These are phyloP conservation scores for Chrysolophus pictus DNA, from an alignment of 2,797 vertebrate genomes.

Conservation along the genomic window DNA sequence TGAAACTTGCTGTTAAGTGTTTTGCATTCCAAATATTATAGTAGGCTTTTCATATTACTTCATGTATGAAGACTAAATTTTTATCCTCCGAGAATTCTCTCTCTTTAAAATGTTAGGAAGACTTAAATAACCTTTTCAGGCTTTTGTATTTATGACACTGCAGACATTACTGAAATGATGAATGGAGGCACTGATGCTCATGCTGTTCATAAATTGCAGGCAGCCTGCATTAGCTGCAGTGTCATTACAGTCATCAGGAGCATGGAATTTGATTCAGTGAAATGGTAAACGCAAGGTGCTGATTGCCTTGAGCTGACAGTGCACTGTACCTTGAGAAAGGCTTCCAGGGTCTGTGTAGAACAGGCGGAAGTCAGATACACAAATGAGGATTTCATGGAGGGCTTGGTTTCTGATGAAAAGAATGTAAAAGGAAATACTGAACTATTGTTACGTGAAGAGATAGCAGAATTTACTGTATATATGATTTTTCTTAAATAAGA, in stretches of 20 bases:
- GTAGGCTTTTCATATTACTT: background rate
- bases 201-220: slow-evolving; percentile 27
- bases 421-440: background rate
- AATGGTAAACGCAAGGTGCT: background rate
- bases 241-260: slow-evolving; percentile 25
- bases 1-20: background rate
- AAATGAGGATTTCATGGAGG: background rate
- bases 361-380: background rate
- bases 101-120: background rate
- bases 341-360: background rate
- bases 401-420: background rate
- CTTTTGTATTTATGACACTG: background rate
- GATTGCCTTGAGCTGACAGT: slow-evolving; percentile 19
- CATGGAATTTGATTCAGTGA: background rate
- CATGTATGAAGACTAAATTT: background rate
- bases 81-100: background rate
- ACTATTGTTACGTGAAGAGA: background rate
- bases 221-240: slow-evolving; percentile 15
- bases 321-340: background rate
- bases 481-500: background rate
- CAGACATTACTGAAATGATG: background rate
- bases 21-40: background rate
- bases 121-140: background rate
- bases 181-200: background rate
- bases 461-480: background rate